A percentile compares a stretch with the other conserved stretches of the same genome.
Conservation (phyloP, 1,140 invertebrate genomes). For the Brachionus asplanchnoidis region DNA sequence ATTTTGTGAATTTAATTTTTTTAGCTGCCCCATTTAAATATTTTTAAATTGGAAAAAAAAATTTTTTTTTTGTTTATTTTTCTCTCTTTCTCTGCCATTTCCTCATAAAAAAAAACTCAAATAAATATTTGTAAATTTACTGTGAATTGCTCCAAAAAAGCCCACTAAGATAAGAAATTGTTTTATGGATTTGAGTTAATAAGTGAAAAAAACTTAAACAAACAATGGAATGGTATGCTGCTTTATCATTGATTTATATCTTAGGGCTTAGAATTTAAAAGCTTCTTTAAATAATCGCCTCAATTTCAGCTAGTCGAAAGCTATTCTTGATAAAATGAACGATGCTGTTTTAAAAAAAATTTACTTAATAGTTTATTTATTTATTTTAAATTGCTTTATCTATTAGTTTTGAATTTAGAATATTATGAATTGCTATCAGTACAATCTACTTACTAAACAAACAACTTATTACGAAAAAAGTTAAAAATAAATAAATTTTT, state of each 20-base stretch:
- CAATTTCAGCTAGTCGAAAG: background rate
- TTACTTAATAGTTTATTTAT: slow-evolving; percentile 1
- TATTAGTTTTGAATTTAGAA: background rate
- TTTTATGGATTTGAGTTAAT: slow-evolving; percentile 22
- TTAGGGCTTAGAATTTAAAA: slow-evolving; percentile 2
- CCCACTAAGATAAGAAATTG: background rate
- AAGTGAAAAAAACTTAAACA: slow-evolving; percentile 5
- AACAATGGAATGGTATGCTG: slow-evolving; percentile 17
- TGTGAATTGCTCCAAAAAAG: background rate
- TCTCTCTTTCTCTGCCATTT: background rate
- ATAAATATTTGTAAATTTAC: background rate
- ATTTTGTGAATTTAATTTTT: background rate
- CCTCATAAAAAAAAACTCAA: background rate
- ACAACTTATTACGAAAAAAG: background rate
- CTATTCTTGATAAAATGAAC: background rate
- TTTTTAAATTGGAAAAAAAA: background rate
- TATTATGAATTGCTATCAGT: background rate
- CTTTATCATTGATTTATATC: slow-evolving; percentile 31
- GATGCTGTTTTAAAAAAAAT: background rate
- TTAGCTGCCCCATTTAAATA: background rate
- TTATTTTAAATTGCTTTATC: slow-evolving; percentile 1
- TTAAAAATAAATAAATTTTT: background rate
- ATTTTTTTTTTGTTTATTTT: too few relatives aligned
- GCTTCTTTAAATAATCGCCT: background rate
- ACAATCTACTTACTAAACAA: background rate